Percentiles rank a stretch among this genome's conserved stretches.
Conservation (phyloP, 1,140 invertebrate species). For the Pogonus chalceus region DNA sequence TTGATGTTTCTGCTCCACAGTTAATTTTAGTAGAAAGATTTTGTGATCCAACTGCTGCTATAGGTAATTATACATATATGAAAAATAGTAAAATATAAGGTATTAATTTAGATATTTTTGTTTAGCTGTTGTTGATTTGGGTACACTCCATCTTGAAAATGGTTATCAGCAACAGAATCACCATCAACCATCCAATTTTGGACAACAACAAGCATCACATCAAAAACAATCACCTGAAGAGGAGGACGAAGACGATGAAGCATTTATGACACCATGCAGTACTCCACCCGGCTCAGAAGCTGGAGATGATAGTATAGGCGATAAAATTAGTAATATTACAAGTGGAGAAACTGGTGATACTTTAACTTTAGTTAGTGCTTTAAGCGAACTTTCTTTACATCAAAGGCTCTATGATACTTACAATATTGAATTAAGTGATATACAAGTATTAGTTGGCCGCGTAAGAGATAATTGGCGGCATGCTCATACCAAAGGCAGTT, state of each 20-base stretch:
- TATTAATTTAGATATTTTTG: not conserved
- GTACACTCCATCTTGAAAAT: conserved; percentile 66
- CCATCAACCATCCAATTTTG: conserved; percentile 1
- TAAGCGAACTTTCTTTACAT: conserved; percentile 57
- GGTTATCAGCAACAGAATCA: conserved; percentile 2
- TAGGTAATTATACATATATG: conserved; percentile 33
- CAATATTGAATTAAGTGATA: conserved; percentile 68
- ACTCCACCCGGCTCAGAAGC: conserved; percentile 75
- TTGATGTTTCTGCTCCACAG: conserved; percentile 88
- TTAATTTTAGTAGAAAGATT: conserved; percentile 82
- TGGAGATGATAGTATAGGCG: conserved; percentile 39
- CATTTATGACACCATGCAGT: conserved; percentile 85
- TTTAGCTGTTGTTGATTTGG: conserved; percentile 70
- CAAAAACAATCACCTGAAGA: conserved; percentile 20
- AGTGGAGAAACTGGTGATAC: conserved; percentile 18
- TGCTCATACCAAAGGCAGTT: conserved; percentile 70
- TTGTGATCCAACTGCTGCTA: conserved; percentile 60
- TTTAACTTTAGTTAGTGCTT: conserved; percentile 32
- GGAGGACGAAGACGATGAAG: conserved; percentile 41
- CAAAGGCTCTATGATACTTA: conserved; percentile 73
- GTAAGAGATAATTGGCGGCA: conserved; percentile 84
- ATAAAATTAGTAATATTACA: conserved; percentile 26
- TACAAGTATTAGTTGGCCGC: conserved; percentile 80
- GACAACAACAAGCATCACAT: conserved; percentile 22
- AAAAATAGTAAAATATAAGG: no score